Conservation (phyloP, 2,113 vertebrate genomes). For the Apistogramma diplotaenia region DNA sequence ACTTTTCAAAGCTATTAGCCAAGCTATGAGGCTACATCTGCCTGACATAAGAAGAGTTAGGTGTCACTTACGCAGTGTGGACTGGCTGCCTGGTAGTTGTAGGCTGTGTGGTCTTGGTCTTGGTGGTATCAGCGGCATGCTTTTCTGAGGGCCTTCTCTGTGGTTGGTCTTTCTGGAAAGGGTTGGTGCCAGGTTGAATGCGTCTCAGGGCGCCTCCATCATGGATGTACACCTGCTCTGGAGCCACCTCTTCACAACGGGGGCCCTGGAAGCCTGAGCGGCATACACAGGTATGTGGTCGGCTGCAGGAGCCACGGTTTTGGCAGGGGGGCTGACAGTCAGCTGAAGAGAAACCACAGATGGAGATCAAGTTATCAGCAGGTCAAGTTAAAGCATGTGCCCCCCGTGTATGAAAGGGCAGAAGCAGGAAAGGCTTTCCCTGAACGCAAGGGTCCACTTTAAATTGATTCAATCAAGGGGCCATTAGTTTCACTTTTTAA, state of each 20-base stretch:
- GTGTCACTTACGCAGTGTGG: conserved; percentile 70
- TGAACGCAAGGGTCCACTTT: conserved; percentile 37
- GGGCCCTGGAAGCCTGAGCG: conserved; percentile 80
- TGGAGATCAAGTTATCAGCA: conserved; percentile 47
- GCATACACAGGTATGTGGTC: conserved; percentile 81
- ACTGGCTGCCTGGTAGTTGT: conserved; percentile 59
- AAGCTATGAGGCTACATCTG: background rate
- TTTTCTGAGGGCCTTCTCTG: conserved; percentile 64
- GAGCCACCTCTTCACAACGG: conserved; percentile 78
- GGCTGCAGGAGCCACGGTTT: conserved; percentile 82
- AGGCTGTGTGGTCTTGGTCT: conserved; percentile 63
- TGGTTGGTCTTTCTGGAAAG: conserved; percentile 63
- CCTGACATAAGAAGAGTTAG: conserved; percentile 6
- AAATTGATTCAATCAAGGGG: conserved; percentile 59
- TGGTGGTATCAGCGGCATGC: conserved; percentile 44
- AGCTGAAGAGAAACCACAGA: conserved; percentile 71
- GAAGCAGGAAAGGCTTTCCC: conserved; percentile 41
- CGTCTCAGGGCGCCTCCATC: conserved; percentile 68
- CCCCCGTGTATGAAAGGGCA: conserved; percentile 23
- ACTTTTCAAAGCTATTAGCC: background rate
- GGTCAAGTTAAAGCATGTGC: conserved; percentile 43
- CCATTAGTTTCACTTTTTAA: conserved; percentile 54
- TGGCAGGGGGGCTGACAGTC: conserved; percentile 81
- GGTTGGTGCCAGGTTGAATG: conserved; percentile 62
- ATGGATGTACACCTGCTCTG: conserved; percentile 80